Evolutionary conservation across 2,888 invertebrate genomes (phyloP).

Genomic region (Pyrrhosoma nymphula): DNA sequence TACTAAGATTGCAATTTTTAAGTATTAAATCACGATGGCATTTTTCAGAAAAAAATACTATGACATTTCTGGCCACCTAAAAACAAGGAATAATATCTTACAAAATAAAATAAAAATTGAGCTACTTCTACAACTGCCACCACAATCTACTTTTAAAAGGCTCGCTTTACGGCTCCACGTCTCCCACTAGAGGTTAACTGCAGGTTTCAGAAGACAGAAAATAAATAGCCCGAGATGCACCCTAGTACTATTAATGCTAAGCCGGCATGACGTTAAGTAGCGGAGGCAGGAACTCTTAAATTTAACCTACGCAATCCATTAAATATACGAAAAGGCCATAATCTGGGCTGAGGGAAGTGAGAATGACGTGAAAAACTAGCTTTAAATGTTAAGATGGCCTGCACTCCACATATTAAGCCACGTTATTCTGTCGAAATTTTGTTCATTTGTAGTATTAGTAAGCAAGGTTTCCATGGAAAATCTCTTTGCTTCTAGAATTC

Average conservation of each 20-base stretch:
- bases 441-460: neutral
- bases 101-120: neutral
- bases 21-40: too few species aligned
- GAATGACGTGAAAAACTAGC: neutral
- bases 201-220: neutral
- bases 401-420: neutral
- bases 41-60: too few species aligned
- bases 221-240: neutral
- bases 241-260: neutral
- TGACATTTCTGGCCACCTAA: neutral
- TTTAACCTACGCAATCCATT: neutral
- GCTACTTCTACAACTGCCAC: neutral
- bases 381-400: neutral
- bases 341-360: neutral
- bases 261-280: neutral
- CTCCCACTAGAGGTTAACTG: neutral
- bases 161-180: neutral
- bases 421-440: neutral
- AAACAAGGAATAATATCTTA: neutral
- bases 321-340: neutral
- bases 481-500: neutral
- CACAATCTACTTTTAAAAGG: neutral
- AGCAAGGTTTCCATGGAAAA: neutral
- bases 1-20: neutral
- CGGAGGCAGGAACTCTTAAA: neutral